phyloP scores from a whole-genome alignment of 2,888 invertebrate species.

The Hedya salicella region DNA sequence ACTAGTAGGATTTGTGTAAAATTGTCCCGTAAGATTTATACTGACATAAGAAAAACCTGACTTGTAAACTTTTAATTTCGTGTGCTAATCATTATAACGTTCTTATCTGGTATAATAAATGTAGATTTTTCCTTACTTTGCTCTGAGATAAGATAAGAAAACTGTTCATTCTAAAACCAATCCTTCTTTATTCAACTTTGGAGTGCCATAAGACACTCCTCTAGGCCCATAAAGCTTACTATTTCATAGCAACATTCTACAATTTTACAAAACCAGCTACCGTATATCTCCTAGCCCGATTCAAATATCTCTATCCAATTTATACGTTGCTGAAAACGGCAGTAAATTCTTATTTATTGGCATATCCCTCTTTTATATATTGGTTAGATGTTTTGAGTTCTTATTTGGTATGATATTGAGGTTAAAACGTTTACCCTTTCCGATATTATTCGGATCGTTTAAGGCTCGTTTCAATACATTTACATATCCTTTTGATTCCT shows the following conservation, averaged over 20 bases:
- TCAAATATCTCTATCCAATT: slow-evolving; percentile 74
- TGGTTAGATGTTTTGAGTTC: slow-evolving; percentile 50
- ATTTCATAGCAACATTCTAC: slow-evolving; percentile 38
- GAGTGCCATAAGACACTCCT: too few relatives aligned
- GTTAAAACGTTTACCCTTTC: slow-evolving; percentile 38
- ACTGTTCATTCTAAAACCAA: background rate
- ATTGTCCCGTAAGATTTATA: too few relatives aligned
- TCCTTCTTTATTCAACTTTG: background rate
- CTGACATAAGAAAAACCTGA: too few relatives aligned
- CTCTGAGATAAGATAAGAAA: too few relatives aligned
- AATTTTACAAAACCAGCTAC: slow-evolving; percentile 54
- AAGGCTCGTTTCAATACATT: slow-evolving; percentile 37
- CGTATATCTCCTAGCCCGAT: slow-evolving; percentile 55
- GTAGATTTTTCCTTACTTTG: too few relatives aligned
- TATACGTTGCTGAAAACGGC: slow-evolving; percentile 56
- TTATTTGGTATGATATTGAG: slow-evolving; percentile 49
- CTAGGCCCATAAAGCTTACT: background rate
- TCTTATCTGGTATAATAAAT: too few relatives aligned
- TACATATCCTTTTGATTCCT: slow-evolving; percentile 41
- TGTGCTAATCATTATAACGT: too few relatives aligned
- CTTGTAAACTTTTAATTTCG: too few relatives aligned
- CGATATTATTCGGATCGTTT: slow-evolving; percentile 38
- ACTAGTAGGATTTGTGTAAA: too few relatives aligned
- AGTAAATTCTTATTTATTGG: slow-evolving; percentile 65
- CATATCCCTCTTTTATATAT: slow-evolving; percentile 52